Evolutionary conservation across 92 coral and sea anemone species (phyloP), one percentile per base, ranked within the genome.

Genomic region (Nematostella vectensis): DNA sequence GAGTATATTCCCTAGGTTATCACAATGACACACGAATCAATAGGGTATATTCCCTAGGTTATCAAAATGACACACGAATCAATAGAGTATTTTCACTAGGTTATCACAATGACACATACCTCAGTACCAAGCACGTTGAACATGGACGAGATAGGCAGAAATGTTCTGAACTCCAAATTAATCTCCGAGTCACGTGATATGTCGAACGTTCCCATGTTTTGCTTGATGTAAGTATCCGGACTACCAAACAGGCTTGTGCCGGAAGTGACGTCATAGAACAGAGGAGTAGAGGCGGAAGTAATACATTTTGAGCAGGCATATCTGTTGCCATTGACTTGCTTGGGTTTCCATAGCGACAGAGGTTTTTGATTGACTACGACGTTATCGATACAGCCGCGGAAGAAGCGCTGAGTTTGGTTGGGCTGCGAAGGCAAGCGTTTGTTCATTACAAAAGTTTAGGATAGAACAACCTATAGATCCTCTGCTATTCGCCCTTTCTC

Each of bases 361-460:
- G 63, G 27, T 25, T 74, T 73, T 54, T 86, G 96, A 48, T 91
- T 83, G 4, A 91, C 57, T 1, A 88, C 74, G 11, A 91, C 80
- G 33, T 91, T 91, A 55, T 91, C 96, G 18, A 91, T 73, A 31
- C 83, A 83, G 58, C 98, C 98, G 47, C 74, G 75, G 59, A 81
- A 86, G 50, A 49, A 72, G 26, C 96, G 84, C 38, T 87, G 86
- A 2, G 83, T 80, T 30, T 75, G 68, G 57, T 86, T 82, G 17
- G 58, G 66, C 98, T 91, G 40, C 29, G 56, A 63, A 51, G 19
- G 1, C 28, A 48, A 40, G 9, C 11, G 29, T 13, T 1, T 26
- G 11, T 15, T 27, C 10, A n/a, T n/a, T n/a, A n/a, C n/a, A n/a
- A n/a, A n/a, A n/a, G n/a, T n/a, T n/a, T n/a, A n/a, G n/a, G n/a